A percentile compares a stretch with the other conserved stretches of the same genome.
Evolutionary conservation across 2,888 invertebrate species (phyloP).

Genomic region (Diplolepis rosae): DNA sequence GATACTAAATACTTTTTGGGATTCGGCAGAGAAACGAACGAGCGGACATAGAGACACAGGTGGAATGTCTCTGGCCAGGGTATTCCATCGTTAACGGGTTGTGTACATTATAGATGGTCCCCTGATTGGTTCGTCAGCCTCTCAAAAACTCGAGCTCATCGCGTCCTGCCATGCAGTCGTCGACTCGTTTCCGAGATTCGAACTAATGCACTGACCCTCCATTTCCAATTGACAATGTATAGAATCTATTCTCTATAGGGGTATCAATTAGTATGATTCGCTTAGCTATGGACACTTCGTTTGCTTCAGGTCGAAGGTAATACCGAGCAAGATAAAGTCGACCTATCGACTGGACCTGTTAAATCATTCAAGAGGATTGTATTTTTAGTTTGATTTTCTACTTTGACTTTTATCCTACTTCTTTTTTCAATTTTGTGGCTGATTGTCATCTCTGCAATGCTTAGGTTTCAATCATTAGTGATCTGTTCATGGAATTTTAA

Average conservation of each 20-base stretch:
- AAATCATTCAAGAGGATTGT: slow-evolving; percentile 4
- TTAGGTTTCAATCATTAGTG: slow-evolving; percentile 1
- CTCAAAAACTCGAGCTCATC: slow-evolving; percentile 60
- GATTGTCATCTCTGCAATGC: neutral
- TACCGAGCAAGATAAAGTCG: slow-evolving; percentile 14
- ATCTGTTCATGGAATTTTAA: slow-evolving; percentile 25
- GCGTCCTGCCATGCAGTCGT: slow-evolving; percentile 34
- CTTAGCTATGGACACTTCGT: slow-evolving; percentile 46
- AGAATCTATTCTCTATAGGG: slow-evolving; percentile 55
- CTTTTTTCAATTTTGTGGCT: neutral
- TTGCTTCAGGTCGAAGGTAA: slow-evolving; percentile 32
- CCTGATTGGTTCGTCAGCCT: slow-evolving; percentile 68
- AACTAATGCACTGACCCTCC: slow-evolving; percentile 48
- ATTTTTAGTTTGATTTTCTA: neutral
- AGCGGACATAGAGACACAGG: slow-evolving; percentile 45
- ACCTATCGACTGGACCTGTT: neutral
- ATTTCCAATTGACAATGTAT: slow-evolving; percentile 56
- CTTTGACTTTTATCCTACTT: slow-evolving; percentile 15
- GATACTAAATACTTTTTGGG: slow-evolving; percentile 23
- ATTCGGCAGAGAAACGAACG: slow-evolving; percentile 28
- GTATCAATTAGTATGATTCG: slow-evolving; percentile 59
- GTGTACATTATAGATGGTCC: slow-evolving; percentile 67
- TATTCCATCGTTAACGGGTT: slow-evolving; percentile 54
- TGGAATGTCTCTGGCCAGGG: slow-evolving; percentile 59
- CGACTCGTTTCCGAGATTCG: slow-evolving; percentile 56